Percentiles rank a stretch among this genome's conserved stretches.
phyloP scores from a whole-genome alignment of 2,888 invertebrate genomes.

The Laothoe populi region DNA sequence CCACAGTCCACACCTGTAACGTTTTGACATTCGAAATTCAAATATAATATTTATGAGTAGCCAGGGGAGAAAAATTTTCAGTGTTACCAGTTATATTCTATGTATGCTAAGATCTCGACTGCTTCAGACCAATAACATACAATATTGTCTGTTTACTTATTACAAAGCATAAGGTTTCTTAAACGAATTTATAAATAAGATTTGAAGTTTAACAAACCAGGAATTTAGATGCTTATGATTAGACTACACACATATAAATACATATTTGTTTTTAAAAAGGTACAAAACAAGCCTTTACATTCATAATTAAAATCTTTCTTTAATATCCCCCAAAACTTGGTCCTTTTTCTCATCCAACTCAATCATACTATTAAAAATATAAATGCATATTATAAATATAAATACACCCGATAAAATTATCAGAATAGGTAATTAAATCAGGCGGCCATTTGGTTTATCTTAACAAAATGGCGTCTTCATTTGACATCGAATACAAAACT shows the following conservation, averaged over 20 bases:
- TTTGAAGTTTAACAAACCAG: not conserved
- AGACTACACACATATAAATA: conserved; percentile 1
- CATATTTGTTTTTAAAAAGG: not conserved
- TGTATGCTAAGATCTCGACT: no score
- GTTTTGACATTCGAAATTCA: no score
- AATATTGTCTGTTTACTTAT: not conserved
- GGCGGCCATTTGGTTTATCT: conserved; percentile 12
- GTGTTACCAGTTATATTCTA: no score
- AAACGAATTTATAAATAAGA: not conserved
- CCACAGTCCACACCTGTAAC: no score
- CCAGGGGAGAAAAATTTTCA: no score
- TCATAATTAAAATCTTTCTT: conserved; percentile 2
- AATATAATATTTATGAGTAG: no score
- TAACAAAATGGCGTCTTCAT: conserved; percentile 5
- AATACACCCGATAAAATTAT: not conserved
- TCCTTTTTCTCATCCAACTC: conserved; percentile 9
- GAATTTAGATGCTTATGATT: conserved; percentile 10
- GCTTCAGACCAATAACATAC: no score
- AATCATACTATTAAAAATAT: not conserved
- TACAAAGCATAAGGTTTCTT: not conserved
- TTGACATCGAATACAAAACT: conserved; percentile 30
- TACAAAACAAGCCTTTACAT: conserved; percentile 5
- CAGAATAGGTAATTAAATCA: not conserved
- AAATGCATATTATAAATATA: not conserved
- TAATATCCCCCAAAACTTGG: conserved; percentile 14